Base-by-base conservation (phyloP, 2,888 invertebrate species). In the Cyclophora albipunctata region DNA sequence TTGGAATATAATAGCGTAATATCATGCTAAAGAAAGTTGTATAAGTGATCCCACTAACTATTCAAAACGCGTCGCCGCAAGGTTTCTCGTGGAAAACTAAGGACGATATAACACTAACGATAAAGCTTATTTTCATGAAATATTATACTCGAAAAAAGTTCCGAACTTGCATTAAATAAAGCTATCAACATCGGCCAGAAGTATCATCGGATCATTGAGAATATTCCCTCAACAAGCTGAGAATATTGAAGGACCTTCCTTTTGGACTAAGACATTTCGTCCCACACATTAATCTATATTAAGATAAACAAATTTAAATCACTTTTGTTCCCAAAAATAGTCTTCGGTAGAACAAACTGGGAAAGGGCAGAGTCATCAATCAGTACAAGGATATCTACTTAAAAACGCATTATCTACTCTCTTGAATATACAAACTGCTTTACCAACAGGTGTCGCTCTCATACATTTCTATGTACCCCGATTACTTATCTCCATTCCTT, bases 371-470 rank as follows among this genome's bases (percentile, higher is more conserved):
- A 71, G 77, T 78, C 83, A 87, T 87, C 84, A 86, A 86, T 86
- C 86, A 86, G 78, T 75, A 72, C 75, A 75, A 72, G 75, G 75
- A 79, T 81, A 81, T 77, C 82, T 84, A 86, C 77, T 87, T 86
- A 82, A 82, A 86, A 83, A 70, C 57, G 73, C 77, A 85, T 86
- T 84, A 84, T 72, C 68, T 52, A 66, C 69, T 67, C 64, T 62
- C 71, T 71, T 68, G 72, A 72, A 76, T 64, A 79, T 60, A 74
- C 69, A 69, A 68, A 69, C 51, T 43, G 45, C 49, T 58, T 52
- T 42, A 52, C 50, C 49, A 59, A 60, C 63, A 65, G 62, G 60
- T 62, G 62, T 50, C 50, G 50, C 42, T 46, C 35, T 40, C 34
- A 42, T 43, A 43, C 34, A 33, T 43, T 34, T 33, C 43, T 43